Base-by-base conservation (phyloP, 2,888 invertebrate genomes). In the Laothoe populi region DNA sequence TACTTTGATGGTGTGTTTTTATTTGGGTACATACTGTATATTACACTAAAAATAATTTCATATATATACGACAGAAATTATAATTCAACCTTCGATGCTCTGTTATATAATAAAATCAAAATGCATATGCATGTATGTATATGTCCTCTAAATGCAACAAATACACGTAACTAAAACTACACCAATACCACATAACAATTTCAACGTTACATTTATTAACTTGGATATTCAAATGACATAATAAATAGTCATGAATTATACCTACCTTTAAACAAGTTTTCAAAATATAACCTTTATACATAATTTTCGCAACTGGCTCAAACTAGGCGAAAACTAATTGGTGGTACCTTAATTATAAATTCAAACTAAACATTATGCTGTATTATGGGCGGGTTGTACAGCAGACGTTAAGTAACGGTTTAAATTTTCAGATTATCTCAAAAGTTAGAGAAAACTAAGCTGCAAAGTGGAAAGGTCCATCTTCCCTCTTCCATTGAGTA, bases 301-400 rank as follows among this genome's bases (percentile, higher is more conserved):
- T 65, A 62, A 75, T 77, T 82, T 79, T 74, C 68, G 71, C 70
- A 73, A 73, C 69, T 57, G 64, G 59, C 67, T 70, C 64, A 69
- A 79, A 74, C 74, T 74, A 74, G 74, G 74, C 78, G 75, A 79
- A 80, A 82, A 77, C 72, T 80, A 79, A 81, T 79, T 74, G 73
- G 63, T 66, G 42, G 63, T 64, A 62, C 63, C 45, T 69, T 69
- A 72, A 77, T 77, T 74, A 76, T 69, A 67, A 67, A 74, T 74
- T 72, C 65, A 59, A 73, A 61, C 62, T 68, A 63, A 71, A 66
- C 65, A 69, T 59, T 40, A 63, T 63, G 64, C 61, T 63, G 62
- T 64, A 60, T 63, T 59, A 62, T 26, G 64, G 40, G 16, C 44
- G 59, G 53, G 40, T 59, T 21, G 49, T 57, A 38, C 31, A 59